These are phyloP conservation scores for Gracilinanus agilis DNA, from an alignment of 2,113 vertebrate genomes.

Conservation along the genomic window DNA sequence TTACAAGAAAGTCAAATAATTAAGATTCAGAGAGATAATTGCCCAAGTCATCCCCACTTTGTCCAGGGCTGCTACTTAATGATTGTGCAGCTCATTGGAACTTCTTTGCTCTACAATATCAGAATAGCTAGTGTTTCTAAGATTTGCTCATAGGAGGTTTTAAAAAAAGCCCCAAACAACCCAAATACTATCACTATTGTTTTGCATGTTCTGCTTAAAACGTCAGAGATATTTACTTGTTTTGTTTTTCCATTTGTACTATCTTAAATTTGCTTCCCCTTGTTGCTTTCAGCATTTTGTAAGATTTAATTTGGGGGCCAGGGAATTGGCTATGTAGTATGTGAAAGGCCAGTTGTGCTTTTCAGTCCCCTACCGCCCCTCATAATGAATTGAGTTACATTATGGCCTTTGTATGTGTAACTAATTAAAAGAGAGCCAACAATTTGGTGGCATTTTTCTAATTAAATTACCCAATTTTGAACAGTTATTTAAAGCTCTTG, in stretches of 20 bases:
- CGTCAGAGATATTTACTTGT: background rate
- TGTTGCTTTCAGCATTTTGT: background rate
- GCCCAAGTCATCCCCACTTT: background rate
- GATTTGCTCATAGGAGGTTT: background rate
- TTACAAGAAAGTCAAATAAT: background rate
- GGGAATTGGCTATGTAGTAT: background rate
- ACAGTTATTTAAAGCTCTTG: constrained; percentile 63
- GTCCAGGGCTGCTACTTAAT: background rate
- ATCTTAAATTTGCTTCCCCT: background rate
- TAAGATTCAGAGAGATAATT: background rate
- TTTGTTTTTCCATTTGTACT: background rate
- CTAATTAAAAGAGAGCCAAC: constrained; percentile 67
- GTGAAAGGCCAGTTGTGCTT: fast-evolving
- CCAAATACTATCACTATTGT: background rate
- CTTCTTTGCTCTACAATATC: background rate
- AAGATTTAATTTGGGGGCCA: background rate
- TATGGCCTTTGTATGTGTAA: constrained; percentile 22
- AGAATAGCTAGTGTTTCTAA: background rate
- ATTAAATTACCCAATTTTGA: constrained; percentile 70
- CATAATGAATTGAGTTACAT: background rate
- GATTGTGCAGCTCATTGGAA: background rate
- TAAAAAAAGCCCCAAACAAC: background rate
- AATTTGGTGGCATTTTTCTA: constrained; percentile 29
- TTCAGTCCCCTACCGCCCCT: background rate
- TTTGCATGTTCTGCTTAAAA: background rate